Conservation (phyloP, 2,113 vertebrate genomes). For the Bubo bubo region DNA sequence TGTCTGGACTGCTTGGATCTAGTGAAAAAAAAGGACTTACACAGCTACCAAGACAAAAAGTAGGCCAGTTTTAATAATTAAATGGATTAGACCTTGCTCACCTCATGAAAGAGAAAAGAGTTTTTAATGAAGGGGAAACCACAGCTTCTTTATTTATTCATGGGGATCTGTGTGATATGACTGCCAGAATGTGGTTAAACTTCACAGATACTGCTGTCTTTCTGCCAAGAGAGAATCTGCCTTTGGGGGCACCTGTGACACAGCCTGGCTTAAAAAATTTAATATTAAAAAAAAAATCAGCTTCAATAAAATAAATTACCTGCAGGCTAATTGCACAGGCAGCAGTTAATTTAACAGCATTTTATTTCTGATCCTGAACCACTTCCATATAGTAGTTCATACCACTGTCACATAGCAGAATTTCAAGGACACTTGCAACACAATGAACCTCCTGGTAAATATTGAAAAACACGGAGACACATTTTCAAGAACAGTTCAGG, state of each 20-base stretch:
- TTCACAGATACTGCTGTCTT: background rate
- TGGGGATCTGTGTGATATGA: background rate
- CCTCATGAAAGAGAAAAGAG: background rate
- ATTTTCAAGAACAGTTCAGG: background rate
- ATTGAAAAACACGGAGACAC: background rate
- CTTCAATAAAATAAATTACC: background rate
- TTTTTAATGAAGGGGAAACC: background rate
- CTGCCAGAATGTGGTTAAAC: background rate
- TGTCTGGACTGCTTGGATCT: background rate
- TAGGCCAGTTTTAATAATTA: background rate
- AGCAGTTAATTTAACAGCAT: background rate
- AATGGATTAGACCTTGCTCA: background rate
- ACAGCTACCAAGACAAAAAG: background rate
- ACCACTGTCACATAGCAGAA: background rate
- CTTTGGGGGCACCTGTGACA: background rate
- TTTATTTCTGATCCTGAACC: background rate
- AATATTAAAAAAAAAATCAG: background rate
- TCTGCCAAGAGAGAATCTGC: background rate
- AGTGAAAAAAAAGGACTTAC: background rate
- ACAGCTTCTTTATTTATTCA: background rate
- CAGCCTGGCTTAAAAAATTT: background rate
- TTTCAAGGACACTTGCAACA: background rate
- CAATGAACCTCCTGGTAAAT: background rate
- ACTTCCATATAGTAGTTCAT: background rate
- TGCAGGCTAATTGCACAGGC: background rate